phyloP scores from a whole-genome alignment of 2,797 vertebrate species.

The Coluber constrictor region DNA sequence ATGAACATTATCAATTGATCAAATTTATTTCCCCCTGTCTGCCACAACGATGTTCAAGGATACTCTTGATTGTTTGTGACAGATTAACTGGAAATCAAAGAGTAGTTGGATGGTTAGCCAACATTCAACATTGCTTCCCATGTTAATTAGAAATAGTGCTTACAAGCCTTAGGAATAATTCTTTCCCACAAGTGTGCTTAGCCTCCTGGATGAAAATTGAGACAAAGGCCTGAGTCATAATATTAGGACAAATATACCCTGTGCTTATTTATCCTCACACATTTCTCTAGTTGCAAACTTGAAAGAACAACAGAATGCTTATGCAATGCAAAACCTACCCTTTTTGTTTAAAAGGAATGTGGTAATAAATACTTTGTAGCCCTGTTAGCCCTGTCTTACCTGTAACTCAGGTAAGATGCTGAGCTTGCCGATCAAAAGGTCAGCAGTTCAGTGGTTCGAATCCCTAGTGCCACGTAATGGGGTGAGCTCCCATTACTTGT shows the following conservation, averaged over 20 bases:
- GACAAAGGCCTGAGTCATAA: background rate
- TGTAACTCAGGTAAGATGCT: no score
- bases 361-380: constrained; percentile 40
- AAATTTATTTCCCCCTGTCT: background rate
- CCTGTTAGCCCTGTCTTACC: background rate
- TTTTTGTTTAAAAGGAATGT: background rate
- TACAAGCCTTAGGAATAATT: background rate
- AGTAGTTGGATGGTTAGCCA: background rate
- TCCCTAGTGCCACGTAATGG: no score
- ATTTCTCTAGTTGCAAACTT: constrained; percentile 40
- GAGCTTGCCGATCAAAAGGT: no score
- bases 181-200: background rate
- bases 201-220: background rate
- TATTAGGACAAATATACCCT: background rate
- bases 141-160: background rate
- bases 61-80: background rate
- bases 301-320: constrained; percentile 29
- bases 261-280: background rate
- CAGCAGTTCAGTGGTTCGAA: no score
- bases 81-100: background rate
- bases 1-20: background rate
- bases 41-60: background rate
- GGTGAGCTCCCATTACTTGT: no score
- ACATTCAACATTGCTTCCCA: background rate
- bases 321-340: background rate